Percentiles rank a stretch among this genome's conserved stretches.
Evolutionary conservation across 2,888 invertebrate species (phyloP).

Genomic region (Halocaridina rubra): DNA sequence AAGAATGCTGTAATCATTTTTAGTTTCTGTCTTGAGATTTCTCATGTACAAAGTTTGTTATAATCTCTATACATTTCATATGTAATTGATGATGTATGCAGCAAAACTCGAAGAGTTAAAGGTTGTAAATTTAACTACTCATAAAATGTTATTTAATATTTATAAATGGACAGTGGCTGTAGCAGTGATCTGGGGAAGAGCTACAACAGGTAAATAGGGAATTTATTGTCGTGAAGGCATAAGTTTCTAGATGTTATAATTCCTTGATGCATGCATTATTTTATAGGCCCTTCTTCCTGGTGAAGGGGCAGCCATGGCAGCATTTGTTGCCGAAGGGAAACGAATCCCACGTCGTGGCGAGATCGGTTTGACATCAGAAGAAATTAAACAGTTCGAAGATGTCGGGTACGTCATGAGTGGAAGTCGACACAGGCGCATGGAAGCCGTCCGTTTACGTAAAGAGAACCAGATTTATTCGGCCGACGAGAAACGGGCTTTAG

Average conservation of each 20-base stretch:
- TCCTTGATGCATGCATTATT: no score
- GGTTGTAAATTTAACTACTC: no score
- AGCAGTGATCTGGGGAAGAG: no score
- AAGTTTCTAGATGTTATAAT: no score
- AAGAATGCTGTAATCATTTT: no score
- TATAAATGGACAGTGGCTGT: not conserved
- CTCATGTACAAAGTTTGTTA: no score
- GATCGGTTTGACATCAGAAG: conserved; percentile 95
- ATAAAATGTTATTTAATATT: not conserved
- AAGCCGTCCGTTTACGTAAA: conserved; percentile 98
- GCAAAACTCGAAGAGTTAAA: no score
- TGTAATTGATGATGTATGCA: no score
- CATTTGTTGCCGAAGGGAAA: conserved; percentile 98
- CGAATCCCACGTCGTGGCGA: conserved; percentile 97
- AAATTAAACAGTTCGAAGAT: conserved; percentile 91
- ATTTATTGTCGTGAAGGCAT: no score
- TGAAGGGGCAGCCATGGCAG: conserved; percentile 99
- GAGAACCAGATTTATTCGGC: conserved; percentile 99
- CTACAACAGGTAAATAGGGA: no score
- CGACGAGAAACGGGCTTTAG: conserved; percentile 97
- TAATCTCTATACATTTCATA: no score
- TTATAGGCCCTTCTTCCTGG: conserved; percentile 86
- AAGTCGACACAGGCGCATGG: conserved; percentile 93
- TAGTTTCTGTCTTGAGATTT: no score
- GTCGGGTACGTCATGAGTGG: conserved; percentile 87